Evolutionary conservation across 2,888 invertebrate species (phyloP), one percentile per base, ranked within the genome.

Genomic region (Notodromas monacha): DNA sequence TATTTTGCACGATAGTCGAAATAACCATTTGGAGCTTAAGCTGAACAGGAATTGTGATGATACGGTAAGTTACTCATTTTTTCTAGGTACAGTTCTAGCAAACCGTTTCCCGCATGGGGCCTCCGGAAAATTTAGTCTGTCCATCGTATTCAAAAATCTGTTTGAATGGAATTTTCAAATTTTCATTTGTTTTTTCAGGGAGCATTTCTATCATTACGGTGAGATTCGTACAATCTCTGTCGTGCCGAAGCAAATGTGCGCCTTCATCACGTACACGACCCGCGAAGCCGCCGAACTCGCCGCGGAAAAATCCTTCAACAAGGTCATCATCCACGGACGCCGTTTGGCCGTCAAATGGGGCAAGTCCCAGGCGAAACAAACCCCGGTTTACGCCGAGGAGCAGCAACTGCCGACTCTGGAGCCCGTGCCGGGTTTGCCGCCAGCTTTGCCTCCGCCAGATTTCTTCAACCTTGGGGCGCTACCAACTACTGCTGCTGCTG

Each of bases 301-400:
- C 0, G 81, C 84, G 0, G 84, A 86, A 41, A 69, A 76, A 44
- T 77, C 84, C 0, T 96, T 92, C 47, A 89, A 92, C 47, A 79
- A 89, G 43, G 53, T 92, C 15, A 65, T 68, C 34, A 47, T 68
- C 15, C 70, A 13, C 16, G 79, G 79, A 0, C 61, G 81, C 37
- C 59, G 86, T 29, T 57, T 92, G 2, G 79, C 79, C n/a, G 84
- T 96, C 37, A 84, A 92, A 45, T 96, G 96, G 96, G 92, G 92
- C 1, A 67, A 79, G 42, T 81, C 86, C 0, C 89, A 89, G 52
- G 84, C 68, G 2, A 56, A 65, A 29, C 54, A 55, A 3, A 34
- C 36, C 4, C 36, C 38, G 12, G 39, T 31, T 8, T 34, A 37
- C 16, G 38, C 33, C 29, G 33, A 34, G 2, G 38, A 34, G 35